Conservation (phyloP, 2,888 invertebrate genomes). For the Leptinotarsa haldemani region DNA sequence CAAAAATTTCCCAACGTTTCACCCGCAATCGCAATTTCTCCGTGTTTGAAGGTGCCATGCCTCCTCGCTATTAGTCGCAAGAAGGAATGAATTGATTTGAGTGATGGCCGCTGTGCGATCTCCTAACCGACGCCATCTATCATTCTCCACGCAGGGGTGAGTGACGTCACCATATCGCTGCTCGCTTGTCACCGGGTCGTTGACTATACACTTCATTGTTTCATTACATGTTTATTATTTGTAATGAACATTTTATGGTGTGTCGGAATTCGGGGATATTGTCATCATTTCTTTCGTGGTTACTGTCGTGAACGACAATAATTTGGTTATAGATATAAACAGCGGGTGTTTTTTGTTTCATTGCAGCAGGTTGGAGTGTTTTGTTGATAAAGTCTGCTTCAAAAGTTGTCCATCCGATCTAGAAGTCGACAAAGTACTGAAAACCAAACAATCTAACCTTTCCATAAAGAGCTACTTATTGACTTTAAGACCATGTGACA, state of each 20-base stretch:
- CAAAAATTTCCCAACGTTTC: not conserved
- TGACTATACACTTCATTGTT: constrained; percentile 58
- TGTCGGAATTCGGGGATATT: not conserved
- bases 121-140: constrained; percentile 72
- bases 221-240: constrained; percentile 55
- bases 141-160: constrained; percentile 67
- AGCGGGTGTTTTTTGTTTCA: no score
- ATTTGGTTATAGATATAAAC: no score
- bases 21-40: not conserved
- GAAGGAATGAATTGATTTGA: constrained; percentile 64
- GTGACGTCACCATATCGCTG: constrained; percentile 61
- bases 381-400: no score
- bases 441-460: no score
- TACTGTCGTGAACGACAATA: not conserved
- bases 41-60: constrained; percentile 25
- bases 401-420: no score
- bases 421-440: no score
- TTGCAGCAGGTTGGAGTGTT: no score
- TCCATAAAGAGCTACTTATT: no score
- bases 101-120: constrained; percentile 71
- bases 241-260: constrained; percentile 3
- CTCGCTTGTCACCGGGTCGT: constrained; percentile 58
- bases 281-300: not conserved
- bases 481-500: no score
- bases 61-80: constrained; percentile 31